These are phyloP conservation scores for Eospalax fontanierii DNA, from an alignment of 2,797 vertebrate species.

Conservation along the genomic window DNA sequence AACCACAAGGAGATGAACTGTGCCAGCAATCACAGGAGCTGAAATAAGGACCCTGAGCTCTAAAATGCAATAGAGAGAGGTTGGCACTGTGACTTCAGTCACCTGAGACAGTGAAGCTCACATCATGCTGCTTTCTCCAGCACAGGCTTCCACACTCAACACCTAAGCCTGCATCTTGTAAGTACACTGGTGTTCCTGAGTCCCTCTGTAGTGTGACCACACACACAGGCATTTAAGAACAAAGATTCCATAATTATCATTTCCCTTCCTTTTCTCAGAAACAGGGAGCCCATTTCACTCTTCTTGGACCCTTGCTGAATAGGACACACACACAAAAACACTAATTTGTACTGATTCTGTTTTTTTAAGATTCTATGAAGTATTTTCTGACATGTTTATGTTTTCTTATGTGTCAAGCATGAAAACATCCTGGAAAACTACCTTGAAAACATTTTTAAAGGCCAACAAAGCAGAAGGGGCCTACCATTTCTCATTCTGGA, in stretches of 20 bases:
- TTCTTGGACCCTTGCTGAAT: not conserved
- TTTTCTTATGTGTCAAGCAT: conserved; percentile 43
- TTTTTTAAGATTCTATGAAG: conserved; percentile 40
- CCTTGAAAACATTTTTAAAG: conserved; percentile 49
- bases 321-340: not conserved
- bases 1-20: not conserved
- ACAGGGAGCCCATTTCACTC: not conserved
- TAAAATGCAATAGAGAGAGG: not conserved
- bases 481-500: conserved; percentile 39
- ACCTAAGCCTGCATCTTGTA: not conserved
- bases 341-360: conserved; percentile 8
- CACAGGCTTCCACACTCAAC: conserved; percentile 10
- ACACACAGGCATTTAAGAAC: not conserved
- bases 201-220: not conserved
- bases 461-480: conserved; percentile 39
- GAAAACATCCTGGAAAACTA: conserved; percentile 41
- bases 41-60: not conserved
- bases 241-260: not conserved
- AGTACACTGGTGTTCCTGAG: not conserved
- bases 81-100: not conserved
- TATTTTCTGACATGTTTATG: conserved; percentile 48
- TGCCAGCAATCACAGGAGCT: not conserved
- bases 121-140: not conserved
- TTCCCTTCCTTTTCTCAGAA: not conserved
- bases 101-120: not conserved